phyloP scores from a whole-genome alignment of 1,140 invertebrate genomes.

The Drosophila bipectinata region DNA sequence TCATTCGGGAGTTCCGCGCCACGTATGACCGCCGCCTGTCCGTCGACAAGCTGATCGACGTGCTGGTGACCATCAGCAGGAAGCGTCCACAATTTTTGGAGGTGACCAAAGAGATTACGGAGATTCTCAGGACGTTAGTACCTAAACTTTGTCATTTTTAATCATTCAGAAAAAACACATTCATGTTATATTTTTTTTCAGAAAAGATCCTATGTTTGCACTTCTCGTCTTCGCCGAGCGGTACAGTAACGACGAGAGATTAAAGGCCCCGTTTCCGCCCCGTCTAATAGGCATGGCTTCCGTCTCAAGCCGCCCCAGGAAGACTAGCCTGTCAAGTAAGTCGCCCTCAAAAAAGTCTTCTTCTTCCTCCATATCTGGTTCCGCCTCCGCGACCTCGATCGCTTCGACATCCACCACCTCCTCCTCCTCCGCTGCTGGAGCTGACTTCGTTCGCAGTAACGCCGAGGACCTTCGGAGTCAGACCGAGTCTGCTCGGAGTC shows the following conservation, averaged over 20 bases:
- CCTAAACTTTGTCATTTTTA: background rate
- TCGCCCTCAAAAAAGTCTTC: background rate
- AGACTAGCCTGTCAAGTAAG: background rate
- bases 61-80: conserved; percentile 60
- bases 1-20: conserved; percentile 65
- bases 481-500: too few relatives aligned
- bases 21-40: conserved; percentile 56
- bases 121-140: conserved; percentile 53
- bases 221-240: conserved; percentile 68
- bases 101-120: conserved; percentile 50
- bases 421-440: background rate
- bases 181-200: background rate
- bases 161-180: background rate
- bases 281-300: background rate
- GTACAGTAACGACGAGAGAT: conserved; percentile 23
- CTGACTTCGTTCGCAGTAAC: background rate
- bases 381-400: background rate
- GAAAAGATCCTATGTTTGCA: conserved; percentile 76
- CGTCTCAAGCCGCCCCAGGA: background rate
- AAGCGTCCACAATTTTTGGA: conserved; percentile 59
- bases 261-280: background rate
- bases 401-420: background rate
- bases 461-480: too few relatives aligned
- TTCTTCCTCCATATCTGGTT: background rate
- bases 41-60: conserved; percentile 45